phyloP scores from a whole-genome alignment of 1,140 invertebrate genomes.

The Periplaneta americana region DNA sequence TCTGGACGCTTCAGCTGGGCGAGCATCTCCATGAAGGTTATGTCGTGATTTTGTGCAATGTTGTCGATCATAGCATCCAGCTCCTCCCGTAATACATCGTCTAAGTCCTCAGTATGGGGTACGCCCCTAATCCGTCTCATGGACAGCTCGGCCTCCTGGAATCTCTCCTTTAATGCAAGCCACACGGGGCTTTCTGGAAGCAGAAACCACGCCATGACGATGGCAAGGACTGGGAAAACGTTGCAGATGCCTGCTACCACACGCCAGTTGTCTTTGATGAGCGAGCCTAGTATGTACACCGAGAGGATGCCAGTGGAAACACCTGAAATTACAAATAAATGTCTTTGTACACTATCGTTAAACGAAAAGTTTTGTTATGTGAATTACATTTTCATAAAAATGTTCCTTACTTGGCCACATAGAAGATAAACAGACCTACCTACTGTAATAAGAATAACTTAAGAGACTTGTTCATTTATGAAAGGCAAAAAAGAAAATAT shows the following conservation, averaged over 20 bases:
- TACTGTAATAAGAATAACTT: too few species aligned
- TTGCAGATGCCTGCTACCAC: constrained; percentile 54
- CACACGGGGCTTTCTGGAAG: constrained; percentile 35
- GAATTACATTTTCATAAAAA: too few species aligned
- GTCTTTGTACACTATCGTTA: too few species aligned
- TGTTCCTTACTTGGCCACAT: too few species aligned
- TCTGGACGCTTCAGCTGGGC: constrained; percentile 30
- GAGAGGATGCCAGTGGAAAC: constrained; percentile 54
- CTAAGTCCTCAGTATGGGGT: neutral
- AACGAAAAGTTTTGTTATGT: too few species aligned
- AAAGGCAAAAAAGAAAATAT: too few species aligned
- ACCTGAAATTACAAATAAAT: too few species aligned
- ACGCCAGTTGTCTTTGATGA: constrained; percentile 51
- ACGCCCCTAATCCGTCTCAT: neutral
- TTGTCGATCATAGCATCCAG: neutral
- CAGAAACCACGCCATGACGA: constrained; percentile 41
- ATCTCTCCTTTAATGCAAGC: neutral
- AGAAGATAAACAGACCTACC: too few species aligned
- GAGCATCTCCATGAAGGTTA: constrained; percentile 17
- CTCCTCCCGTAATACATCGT: neutral
- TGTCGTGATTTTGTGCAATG: neutral
- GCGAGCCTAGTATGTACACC: constrained; percentile 52
- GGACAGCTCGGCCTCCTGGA: neutral
- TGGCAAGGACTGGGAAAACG: constrained; percentile 46
- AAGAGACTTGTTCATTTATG: too few species aligned